Evolutionary conservation across 2,888 invertebrate species (phyloP).

Genomic region (Heliconius hortense): DNA sequence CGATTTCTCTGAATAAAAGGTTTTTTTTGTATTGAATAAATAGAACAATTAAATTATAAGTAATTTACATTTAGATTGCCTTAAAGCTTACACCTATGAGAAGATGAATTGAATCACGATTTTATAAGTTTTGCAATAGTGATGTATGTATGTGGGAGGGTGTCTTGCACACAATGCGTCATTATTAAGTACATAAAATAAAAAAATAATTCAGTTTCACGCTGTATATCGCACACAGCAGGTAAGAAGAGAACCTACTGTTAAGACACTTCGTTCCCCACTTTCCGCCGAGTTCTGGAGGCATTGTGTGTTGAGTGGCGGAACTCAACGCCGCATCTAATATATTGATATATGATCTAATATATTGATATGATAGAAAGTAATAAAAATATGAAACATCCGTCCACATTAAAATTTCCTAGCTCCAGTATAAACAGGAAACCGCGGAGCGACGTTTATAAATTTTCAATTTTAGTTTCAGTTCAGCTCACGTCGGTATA

Average conservation of each 20-base stretch:
- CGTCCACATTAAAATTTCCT: constrained; percentile 22
- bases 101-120: constrained; percentile 5
- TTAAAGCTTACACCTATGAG: background rate
- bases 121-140: constrained; percentile 11
- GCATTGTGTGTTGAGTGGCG: background rate
- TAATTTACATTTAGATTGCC: background rate
- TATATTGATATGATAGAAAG: background rate
- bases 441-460: constrained; percentile 58
- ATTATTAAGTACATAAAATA: background rate
- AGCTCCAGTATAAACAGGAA: constrained; percentile 56
- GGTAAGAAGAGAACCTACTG: background rate
- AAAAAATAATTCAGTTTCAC: background rate
- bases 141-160: background rate
- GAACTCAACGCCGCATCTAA: background rate
- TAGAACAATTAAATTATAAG: background rate
- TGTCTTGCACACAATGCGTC: constrained; percentile 1
- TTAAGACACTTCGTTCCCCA: background rate
- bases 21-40: background rate
- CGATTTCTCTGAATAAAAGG: too few species aligned
- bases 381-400: constrained; percentile 15
- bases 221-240: background rate
- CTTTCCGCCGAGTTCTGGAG: too few species aligned
- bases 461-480: constrained; percentile 51
- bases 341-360: too few species aligned
- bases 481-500: constrained; percentile 38